phyloP scores from a whole-genome alignment of 2,113 vertebrate species.

The Capra hircus region DNA sequence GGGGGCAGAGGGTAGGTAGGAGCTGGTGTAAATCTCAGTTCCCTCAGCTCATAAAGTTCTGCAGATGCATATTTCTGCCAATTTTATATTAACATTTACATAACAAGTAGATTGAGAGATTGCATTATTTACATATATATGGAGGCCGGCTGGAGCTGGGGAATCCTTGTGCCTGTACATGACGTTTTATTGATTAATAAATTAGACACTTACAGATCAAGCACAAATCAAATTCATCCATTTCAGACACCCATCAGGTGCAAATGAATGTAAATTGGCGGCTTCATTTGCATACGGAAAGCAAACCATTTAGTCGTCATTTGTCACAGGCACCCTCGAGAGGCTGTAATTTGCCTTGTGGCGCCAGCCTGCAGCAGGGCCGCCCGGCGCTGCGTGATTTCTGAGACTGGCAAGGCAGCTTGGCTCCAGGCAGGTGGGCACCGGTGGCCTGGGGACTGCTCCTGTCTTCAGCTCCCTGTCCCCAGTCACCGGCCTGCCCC shows the following conservation, averaged over 20 bases:
- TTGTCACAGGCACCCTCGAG: constrained; percentile 63
- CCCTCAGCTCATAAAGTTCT: constrained; percentile 43
- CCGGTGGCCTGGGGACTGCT: not conserved
- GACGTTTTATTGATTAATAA: constrained; percentile 78
- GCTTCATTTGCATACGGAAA: constrained; percentile 71
- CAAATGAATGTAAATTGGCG: constrained; percentile 71
- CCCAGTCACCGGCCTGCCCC: too few relatives aligned
- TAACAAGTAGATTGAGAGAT: constrained; percentile 75
- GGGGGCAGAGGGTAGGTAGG: not conserved
- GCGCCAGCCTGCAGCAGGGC: not conserved
- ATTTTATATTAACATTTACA: constrained; percentile 74
- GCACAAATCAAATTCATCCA: constrained; percentile 73
- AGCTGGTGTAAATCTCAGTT: not conserved
- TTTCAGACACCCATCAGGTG: constrained; percentile 73
- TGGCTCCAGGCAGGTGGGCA: not conserved
- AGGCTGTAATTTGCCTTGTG: constrained; percentile 60
- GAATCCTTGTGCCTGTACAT: constrained; percentile 46
- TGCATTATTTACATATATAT: constrained; percentile 76
- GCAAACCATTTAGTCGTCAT: constrained; percentile 66
- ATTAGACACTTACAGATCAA: constrained; percentile 75
- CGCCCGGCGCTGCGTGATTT: not conserved
- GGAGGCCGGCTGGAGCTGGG: constrained; percentile 60
- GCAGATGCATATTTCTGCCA: constrained; percentile 49
- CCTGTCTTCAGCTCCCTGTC: not conserved
- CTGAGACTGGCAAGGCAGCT: not conserved